Evolutionary conservation across 2,888 invertebrate species (phyloP), one percentile per base, ranked within the genome.

Genomic region (Pandemis cinnamomeana): DNA sequence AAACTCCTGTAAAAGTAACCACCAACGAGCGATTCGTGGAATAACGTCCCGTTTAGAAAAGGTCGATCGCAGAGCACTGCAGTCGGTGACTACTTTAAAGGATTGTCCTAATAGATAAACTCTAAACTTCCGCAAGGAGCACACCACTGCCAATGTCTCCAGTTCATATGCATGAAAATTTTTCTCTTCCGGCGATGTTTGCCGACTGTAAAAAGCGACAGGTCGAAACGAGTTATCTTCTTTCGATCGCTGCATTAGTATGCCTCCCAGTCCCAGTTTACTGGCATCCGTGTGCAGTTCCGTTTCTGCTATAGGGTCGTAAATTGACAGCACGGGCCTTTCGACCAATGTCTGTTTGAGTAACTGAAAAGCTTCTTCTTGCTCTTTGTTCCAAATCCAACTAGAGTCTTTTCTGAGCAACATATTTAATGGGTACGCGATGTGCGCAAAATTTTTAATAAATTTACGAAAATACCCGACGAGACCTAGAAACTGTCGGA

Each of bases 401-500:
- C n/a, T 7, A 0, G 55, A 53, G 7, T 72, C 44, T 41, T 72
- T 72, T n/a, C 63, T 68, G 5, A 72, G 51, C 5, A 72, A n/a
- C 15, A 58, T 67, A 0, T 61, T 79, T 10, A 78, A 41, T 10
- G 78, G 76, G 36, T 73, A 15, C 0, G 77, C 76, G 3, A 77
- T 11, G 1, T 36, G 15, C 5, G 77, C 76, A 46, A 78, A 77
- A 27, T 64, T 63, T 27, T 62, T 44, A 2, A 78, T 72, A 44
- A 77, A 78, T n/a, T 75, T 74, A 13, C 78, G 27, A 46, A 78
- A 78, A 58, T 78, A 78, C 2, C 76, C 67, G 1, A 76, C 77
- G 0, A 77, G 67, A 0, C 76, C 77, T 3, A 77, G 48, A 53
- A 77, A 78, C 36, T 77, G 77, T 1, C 77, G 72, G 5, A 75